These are phyloP conservation scores for Coilia nasus DNA, from an alignment of 2,797 vertebrate genomes.

Conservation along the genomic window DNA sequence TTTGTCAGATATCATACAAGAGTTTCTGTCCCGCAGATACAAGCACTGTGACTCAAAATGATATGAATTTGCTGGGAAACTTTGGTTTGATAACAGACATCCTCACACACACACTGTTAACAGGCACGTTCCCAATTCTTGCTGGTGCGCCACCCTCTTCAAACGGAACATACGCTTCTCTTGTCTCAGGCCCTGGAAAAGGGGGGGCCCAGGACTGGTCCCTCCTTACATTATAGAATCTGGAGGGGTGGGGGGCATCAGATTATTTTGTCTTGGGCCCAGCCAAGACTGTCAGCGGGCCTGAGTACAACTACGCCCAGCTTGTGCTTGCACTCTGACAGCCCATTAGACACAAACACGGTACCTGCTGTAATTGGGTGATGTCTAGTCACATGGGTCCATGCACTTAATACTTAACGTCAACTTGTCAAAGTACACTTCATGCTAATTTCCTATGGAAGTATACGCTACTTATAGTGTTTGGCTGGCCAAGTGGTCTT, in stretches of 20 bases:
- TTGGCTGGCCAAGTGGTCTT: neutral
- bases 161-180: no score
- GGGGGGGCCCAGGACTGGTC: no score
- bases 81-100: neutral
- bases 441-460: constrained; percentile 19
- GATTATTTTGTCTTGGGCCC: no score
- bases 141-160: neutral
- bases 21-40: neutral
- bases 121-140: neutral
- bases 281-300: no score
- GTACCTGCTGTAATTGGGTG: neutral
- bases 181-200: no score
- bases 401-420: constrained; percentile 17
- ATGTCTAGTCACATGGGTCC: neutral
- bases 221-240: no score
- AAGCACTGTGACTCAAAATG: neutral
- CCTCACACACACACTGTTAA: neutral
- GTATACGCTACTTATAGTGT: neutral
- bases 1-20: neutral
- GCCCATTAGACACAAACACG: neutral
- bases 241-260: no score
- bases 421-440: neutral
- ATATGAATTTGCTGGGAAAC: neutral
- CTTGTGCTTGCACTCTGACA: neutral
- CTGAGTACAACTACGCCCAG: neutral